Percentiles rank a stretch among this genome's conserved stretches.
Evolutionary conservation across 2,888 invertebrate species (phyloP).

Genomic region (Xestia ashworthii): DNA sequence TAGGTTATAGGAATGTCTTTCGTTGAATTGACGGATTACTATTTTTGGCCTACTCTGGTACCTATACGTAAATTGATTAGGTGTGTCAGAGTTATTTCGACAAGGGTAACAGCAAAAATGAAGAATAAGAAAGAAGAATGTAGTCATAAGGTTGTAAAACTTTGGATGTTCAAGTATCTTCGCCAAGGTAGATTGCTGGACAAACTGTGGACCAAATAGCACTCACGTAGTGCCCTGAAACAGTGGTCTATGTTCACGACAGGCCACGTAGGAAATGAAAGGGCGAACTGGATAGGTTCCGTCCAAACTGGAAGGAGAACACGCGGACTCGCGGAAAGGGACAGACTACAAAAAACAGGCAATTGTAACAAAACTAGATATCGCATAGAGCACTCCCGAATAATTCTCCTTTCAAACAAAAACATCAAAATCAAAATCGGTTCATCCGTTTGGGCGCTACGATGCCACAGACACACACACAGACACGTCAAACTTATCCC

Average conservation of each 20-base stretch:
- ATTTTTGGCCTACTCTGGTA: too few relatives aligned
- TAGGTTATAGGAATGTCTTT: conserved; percentile 31
- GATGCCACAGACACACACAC: too few relatives aligned
- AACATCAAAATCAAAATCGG: too few relatives aligned
- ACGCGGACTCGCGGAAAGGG: neutral
- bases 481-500: too few relatives aligned
- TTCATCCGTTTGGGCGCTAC: too few relatives aligned
- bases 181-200: neutral
- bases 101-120: neutral
- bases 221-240: neutral
- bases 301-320: neutral
- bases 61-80: neutral
- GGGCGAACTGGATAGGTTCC: neutral
- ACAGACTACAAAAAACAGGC: neutral
- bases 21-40: conserved; percentile 1
- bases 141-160: too few relatives aligned
- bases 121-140: neutral
- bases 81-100: neutral
- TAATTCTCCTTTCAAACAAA: too few relatives aligned
- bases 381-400: too few relatives aligned
- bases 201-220: neutral
- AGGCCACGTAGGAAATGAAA: neutral
- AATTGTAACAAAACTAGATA: neutral
- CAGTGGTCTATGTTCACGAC: fast-evolving
- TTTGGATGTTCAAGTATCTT: neutral